Evolutionary conservation across 1,140 invertebrate species (phyloP), one percentile per base, ranked within the genome.

Genomic region (Alviniconcha marisindica): DNA sequence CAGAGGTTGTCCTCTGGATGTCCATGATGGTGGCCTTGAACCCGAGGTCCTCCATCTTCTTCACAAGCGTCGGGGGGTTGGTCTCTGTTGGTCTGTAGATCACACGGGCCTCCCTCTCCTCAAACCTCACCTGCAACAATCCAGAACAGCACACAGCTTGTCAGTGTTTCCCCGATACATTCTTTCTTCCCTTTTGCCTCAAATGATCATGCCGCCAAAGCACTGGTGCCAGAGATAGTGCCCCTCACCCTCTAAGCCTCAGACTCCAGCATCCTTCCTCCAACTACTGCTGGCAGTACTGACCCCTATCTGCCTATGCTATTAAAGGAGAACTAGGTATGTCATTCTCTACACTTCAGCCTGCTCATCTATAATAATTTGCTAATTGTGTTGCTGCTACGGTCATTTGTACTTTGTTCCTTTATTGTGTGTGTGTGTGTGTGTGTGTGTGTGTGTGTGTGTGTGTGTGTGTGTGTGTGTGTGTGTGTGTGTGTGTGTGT

Each of bases 41-140:
- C 3, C 92, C 93, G 87, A 92, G 91, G 40, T 91, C 89, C 69
- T 91, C 88, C 44, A 93, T 91, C 33, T 79, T 84, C 15, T 89
- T 88, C 28, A 87, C 78, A 33, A 94, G 84, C 28, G 86, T 77
- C n/a, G 84, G 77, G 24, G 90, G 87, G 77, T 87, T 88, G 42
- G 91, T 90, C 5, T 87, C 36, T 14, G 86, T 80, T 15, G 90
- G 76, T 89, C 85, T 83, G 91, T 94, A 80, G 86, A 85, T 42
- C 92, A 91, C 56, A 81, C 81, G 12, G 87, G 90, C 83, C 87
- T 87, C 81, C 89, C 89, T 54, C 88, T 84, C 77, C 85, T 84
- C 33, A 92, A 85, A 18, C 89, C 88, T 66, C 73, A 85, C 81
- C 84, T 85, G 76, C 7, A 69, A 60, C 31, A 81, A 24, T 40